phyloP scores from a whole-genome alignment of 2,888 invertebrate species.

The Cyaniris semiargus region DNA sequence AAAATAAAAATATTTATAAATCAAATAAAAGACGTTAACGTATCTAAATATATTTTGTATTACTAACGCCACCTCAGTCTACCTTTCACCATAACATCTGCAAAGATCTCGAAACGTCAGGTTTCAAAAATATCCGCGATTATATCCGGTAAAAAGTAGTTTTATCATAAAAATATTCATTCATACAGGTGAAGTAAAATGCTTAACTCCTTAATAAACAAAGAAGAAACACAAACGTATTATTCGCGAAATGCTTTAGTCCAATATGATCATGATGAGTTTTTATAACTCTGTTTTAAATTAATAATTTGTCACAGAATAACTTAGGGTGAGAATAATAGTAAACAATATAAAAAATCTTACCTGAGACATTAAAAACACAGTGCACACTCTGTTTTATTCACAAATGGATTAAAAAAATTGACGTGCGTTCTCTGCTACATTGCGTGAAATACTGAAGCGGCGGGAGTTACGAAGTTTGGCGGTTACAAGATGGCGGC shows the following conservation, averaged over 20 bases:
- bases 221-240: background rate
- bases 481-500: background rate
- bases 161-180: background rate
- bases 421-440: conserved; percentile 1
- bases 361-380: conserved; percentile 1
- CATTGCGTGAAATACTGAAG: background rate
- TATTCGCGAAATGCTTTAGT: background rate
- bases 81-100: background rate
- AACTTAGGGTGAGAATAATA: background rate
- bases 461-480: conserved; percentile 1
- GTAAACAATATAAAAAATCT: background rate
- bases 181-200: conserved; percentile 1
- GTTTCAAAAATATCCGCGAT: conserved; percentile 1
- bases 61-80: background rate
- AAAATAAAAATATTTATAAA: conserved; percentile 1
- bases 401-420: background rate
- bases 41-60: conserved; percentile 1
- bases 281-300: background rate
- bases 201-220: background rate
- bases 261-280: background rate
- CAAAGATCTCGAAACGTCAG: conserved; percentile 1
- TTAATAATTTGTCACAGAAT: conserved; percentile 1
- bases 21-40: background rate
- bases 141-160: background rate
- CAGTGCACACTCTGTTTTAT: background rate